Conservation (phyloP, 2,888 invertebrate species). For the Heliconius cydno region DNA sequence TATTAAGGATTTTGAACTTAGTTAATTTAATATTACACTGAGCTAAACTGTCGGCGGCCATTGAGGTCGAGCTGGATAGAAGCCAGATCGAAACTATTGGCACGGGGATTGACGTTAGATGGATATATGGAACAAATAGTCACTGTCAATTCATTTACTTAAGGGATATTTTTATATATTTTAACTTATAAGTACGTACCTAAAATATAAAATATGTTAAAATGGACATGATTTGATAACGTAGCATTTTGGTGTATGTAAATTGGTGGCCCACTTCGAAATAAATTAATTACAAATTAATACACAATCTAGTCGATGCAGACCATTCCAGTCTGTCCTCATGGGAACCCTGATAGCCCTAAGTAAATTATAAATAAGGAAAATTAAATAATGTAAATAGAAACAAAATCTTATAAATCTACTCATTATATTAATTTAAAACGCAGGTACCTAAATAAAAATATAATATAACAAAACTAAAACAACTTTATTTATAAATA, state of each 20-base stretch:
- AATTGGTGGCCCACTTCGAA: too few species aligned
- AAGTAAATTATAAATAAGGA: too few species aligned
- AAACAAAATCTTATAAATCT: not conserved
- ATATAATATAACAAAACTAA: not conserved
- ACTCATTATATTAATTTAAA: not conserved
- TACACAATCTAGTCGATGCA: too few species aligned
- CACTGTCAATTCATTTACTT: constrained; percentile 47
- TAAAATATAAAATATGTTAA: not conserved
- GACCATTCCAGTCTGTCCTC: too few species aligned
- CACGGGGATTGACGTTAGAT: constrained; percentile 51
- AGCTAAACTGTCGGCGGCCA: constrained; percentile 34
- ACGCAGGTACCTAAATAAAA: not conserved
- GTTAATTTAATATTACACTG: constrained; percentile 40
- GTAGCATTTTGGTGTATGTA: not conserved
- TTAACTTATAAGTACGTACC: not conserved
- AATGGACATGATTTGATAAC: not conserved
- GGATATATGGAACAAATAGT: constrained; percentile 46
- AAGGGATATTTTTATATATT: not conserved
- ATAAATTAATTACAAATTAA: too few species aligned
- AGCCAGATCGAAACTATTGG: constrained; percentile 49
- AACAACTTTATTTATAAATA: not conserved
- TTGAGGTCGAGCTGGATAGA: constrained; percentile 45
- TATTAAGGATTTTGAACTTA: constrained; percentile 32
- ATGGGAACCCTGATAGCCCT: too few species aligned
- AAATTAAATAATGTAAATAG: not conserved